These are phyloP conservation scores for Trichoplusia ni DNA, from an alignment of 1,140 invertebrate species.

Conservation along the genomic window DNA sequence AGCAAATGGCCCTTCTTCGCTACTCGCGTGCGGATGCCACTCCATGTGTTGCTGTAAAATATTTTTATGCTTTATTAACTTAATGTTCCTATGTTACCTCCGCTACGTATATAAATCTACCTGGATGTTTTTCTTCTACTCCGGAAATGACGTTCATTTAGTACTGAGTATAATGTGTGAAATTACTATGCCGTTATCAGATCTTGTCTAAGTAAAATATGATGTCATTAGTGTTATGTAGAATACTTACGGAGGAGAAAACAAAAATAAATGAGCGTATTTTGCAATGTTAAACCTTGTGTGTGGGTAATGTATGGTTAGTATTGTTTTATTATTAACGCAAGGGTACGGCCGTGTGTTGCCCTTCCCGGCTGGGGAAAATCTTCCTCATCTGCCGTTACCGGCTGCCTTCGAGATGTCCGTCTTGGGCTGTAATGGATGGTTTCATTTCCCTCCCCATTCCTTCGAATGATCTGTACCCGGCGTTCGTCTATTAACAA, in stretches of 20 bases:
- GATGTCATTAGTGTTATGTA: constrained; percentile 12
- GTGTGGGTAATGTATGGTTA: not conserved
- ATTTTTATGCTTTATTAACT: constrained; percentile 56
- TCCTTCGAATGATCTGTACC: constrained; percentile 15
- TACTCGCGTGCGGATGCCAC: constrained; percentile 46
- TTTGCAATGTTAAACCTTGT: constrained; percentile 1
- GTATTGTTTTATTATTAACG: constrained; percentile 22
- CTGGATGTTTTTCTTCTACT: constrained; percentile 16
- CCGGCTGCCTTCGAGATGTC: constrained; percentile 4
- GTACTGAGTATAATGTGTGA: constrained; percentile 1
- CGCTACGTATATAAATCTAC: constrained; percentile 32
- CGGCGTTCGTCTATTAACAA: constrained; percentile 9
- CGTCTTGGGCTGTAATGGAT: constrained; percentile 17
- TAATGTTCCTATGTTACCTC: constrained; percentile 37
- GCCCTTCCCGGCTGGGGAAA: constrained; percentile 10
- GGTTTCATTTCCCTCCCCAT: constrained; percentile 27
- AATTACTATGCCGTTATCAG: constrained; percentile 22
- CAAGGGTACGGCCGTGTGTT: not conserved
- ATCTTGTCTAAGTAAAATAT: constrained; percentile 22
- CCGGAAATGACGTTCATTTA: not conserved
- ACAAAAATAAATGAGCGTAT: constrained; percentile 21
- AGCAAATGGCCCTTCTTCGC: constrained; percentile 56
- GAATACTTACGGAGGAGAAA: not conserved
- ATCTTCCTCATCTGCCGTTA: constrained; percentile 2
- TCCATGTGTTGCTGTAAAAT: constrained; percentile 51